Evolutionary conservation across 1,140 invertebrate genomes (phyloP), one percentile per base, ranked within the genome.

Genomic region (Polypedilum vanderplanki): DNA sequence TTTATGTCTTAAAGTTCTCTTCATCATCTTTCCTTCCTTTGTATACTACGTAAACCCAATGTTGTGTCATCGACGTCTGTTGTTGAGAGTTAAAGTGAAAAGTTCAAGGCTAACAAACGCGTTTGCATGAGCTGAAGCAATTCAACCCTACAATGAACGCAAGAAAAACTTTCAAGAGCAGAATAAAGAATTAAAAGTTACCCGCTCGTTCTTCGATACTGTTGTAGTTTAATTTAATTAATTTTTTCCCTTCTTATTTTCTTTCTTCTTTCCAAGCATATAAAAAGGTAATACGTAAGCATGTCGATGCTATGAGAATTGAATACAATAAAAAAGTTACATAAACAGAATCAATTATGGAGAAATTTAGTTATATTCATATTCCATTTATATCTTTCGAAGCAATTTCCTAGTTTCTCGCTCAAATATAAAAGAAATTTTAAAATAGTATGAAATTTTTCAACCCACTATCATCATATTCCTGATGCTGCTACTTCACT

Each of bases 281-380:
- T 33, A 33, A 33, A 33, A 33, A 33, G 24, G 24, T 33, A 33
- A 33, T 33, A 33, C 24, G 24, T 33, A 33, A 33, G 24, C 24
- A 5, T 3, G 24, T 33, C 5, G 24, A 33, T 33, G 24, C 24
- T 33, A 33, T 33, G 24, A 33, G 24, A 33, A 33, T 33, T 1
- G 24, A 33, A 33, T 33, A 33, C 24, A 33, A 5, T 3, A 33
- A 33, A 33, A 33, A 33, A 33, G 2, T 33, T 33, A 33, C 24
- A 33, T 33, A 15, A 57, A 57, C 46, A 57, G 46, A 57, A n/a
- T 15, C 46, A 57, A 57, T 57, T 57, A 57, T 57, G 46, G 4
- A 57, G 12, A 57, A 57, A 57, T 57, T 57, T 57, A 57, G 46
- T 57, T 57, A 57, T 15, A 57, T 57, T 57, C 46, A 57, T 57